Base-by-base conservation (phyloP, 2,888 invertebrate species). In the Drosophila putrida region DNA sequence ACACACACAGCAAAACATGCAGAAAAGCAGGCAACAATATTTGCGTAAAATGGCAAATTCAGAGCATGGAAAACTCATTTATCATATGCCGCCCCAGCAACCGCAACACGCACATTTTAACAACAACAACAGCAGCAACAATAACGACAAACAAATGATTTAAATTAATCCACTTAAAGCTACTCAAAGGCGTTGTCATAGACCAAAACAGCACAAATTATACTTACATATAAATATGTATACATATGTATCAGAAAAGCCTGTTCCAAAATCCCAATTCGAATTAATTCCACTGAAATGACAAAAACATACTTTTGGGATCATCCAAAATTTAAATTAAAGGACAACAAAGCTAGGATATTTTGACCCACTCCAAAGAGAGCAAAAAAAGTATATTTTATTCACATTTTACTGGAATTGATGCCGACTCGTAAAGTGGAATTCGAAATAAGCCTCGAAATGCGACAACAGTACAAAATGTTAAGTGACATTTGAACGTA, bases 151-250 rank as follows among this genome's bases (percentile, higher is more conserved):
- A 55, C 71, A 80, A 77, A 85, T 72, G 83, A 65, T 83, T 83
- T 77, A 87, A 83, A 87, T 83, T 83, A 88, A 83, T 83, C 89
- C 83, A 83, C 87, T 83, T 80, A 86, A 88, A 80, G 84, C 89
- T 73, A 82, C 74, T 86, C 80, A 71, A 77, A 71, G 63, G 50
- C 54, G 49, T 13, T 62, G 57, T 51, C 68, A 67, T 61, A 64
- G 60, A 46, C 44, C 66, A 61, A 51, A 68, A 66, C 58, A 59
- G 62, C 58, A 63, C 36, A 54, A 61, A 58, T 64, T 44, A 41
- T 9, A 43, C 50, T 54, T 33, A 53, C 46, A 49, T 11, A 15
- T 13, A 25, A 15, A 13, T 47, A 13, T 20, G 15, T 13, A 51
- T 15, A n/a, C n/a, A n/a, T n/a, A n/a, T n/a, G n/a, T n/a, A 54